Base-by-base conservation (phyloP, 1,140 invertebrate genomes). In the Zaprionus ornatus region DNA sequence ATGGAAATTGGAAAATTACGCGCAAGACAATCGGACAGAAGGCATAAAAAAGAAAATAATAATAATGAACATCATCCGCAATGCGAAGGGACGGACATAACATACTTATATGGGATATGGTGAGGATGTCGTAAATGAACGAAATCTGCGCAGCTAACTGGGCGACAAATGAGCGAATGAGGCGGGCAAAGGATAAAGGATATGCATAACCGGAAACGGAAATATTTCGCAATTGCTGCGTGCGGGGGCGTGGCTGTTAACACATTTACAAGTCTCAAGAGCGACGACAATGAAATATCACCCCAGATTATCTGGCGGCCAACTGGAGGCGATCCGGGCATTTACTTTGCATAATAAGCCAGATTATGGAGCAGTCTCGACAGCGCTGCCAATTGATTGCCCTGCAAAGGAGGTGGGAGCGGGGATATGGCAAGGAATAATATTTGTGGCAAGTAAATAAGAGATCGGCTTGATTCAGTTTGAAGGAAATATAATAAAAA, bases 321-420 rank as follows among this genome's bases (percentile, higher is more conserved):
- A 61, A 65, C 35, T 25, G 21, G n/a, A 48, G 21, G 65, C 19
- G 29, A n/a, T 19, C 17, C 50, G 35, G 45, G 77, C 84, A 81
- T 79, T 90, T 74, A 90, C 75, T 88, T 88, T 90, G 85, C 85
- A 88, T 88, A 88, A 88, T 88, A 88, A 88, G 85, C 81, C 65
- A 75, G 85, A 83, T 87, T 87, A 87, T 88, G 84, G 65, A 63
- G 42, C 35, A 65, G 45, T 56, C 23, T 27, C 40, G 52, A 70
- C 60, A 66, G 70, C 48, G 72, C 71, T 83, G 84, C 78, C 84
- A 90, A 84, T 85, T 88, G 77, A 84, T 83, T 80, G 77, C 67
- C 60, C 42, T 27, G 42, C 27, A 10, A 9, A 45, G n/a, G 10
- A 0, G 17, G 1, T 7, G 29, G 13, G 17, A 42, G 29, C 48